Evolutionary conservation across 2,888 invertebrate genomes (phyloP).

Genomic region (Synergus laeviventris): DNA sequence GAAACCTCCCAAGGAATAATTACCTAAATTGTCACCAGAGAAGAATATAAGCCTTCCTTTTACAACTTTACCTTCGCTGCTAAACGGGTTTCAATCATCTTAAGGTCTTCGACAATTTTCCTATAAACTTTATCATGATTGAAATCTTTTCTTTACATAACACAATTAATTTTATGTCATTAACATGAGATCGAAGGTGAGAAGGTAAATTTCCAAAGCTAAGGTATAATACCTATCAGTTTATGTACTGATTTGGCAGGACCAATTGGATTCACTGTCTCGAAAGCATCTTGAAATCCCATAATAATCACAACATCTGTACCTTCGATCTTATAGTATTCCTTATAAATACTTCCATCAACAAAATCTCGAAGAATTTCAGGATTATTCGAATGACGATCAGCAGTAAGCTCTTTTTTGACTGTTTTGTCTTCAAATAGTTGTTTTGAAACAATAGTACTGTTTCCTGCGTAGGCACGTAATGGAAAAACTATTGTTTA

Average conservation of each 20-base stretch:
- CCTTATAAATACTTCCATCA: slow-evolving; percentile 37
- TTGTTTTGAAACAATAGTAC: too few relatives aligned
- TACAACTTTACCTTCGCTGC: neutral
- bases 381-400: neutral
- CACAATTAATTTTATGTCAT: slow-evolving; percentile 45
- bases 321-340: neutral
- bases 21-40: slow-evolving; percentile 44
- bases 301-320: neutral
- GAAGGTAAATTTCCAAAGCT: slow-evolving; percentile 43
- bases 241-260: slow-evolving; percentile 42
- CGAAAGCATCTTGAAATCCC: slow-evolving; percentile 46
- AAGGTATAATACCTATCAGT: slow-evolving; percentile 44
- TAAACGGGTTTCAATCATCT: slow-evolving; percentile 40
- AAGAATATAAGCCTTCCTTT: slow-evolving; percentile 40
- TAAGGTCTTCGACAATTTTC: slow-evolving; percentile 42
- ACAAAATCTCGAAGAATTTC: slow-evolving; percentile 38
- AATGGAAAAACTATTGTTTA: slow-evolving; percentile 37
- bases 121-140: slow-evolving; percentile 45
- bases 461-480: slow-evolving; percentile 43
- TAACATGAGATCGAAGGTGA: slow-evolving; percentile 42
- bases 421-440: slow-evolving; percentile 42
- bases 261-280: slow-evolving; percentile 43
- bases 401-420: slow-evolving; percentile 20
- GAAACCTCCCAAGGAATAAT: slow-evolving; percentile 41
- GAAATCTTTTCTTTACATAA: slow-evolving; percentile 44